Evolutionary conservation across 2,888 invertebrate species (phyloP).

Genomic region (Orchesellides sinensis): DNA sequence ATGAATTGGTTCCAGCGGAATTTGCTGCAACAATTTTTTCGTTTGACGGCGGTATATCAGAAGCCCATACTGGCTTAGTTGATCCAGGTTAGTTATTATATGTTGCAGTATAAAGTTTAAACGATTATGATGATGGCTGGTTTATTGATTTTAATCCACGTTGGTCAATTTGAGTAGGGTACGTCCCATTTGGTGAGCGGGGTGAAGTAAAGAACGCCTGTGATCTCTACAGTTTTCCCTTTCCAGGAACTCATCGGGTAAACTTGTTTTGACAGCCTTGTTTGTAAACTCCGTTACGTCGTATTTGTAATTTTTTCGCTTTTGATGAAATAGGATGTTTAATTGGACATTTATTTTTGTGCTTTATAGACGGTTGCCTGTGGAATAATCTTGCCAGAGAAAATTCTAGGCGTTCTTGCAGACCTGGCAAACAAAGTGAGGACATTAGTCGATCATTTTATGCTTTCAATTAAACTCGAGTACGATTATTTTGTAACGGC

Average conservation of each 20-base stretch:
- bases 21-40: not conserved
- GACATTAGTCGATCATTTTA: not conserved
- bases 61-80: not conserved
- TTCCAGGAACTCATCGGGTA: not conserved
- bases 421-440: not conserved
- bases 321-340: not conserved
- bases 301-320: not conserved
- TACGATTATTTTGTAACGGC: no score
- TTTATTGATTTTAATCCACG: no score
- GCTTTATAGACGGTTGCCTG: not conserved
- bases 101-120: no score
- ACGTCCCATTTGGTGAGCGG: not conserved
- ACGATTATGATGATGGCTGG: no score
- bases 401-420: not conserved
- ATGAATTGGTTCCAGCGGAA: not conserved
- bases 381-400: not conserved
- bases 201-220: not conserved
- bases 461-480: no score
- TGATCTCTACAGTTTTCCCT: not conserved
- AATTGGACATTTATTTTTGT: not conserved
- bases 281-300: not conserved
- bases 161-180: not conserved
- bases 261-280: not conserved
- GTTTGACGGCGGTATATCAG: not conserved
- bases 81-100: not conserved